phyloP scores from a whole-genome alignment of 2,797 vertebrate genomes.

The Rhynchonycteris naso region DNA sequence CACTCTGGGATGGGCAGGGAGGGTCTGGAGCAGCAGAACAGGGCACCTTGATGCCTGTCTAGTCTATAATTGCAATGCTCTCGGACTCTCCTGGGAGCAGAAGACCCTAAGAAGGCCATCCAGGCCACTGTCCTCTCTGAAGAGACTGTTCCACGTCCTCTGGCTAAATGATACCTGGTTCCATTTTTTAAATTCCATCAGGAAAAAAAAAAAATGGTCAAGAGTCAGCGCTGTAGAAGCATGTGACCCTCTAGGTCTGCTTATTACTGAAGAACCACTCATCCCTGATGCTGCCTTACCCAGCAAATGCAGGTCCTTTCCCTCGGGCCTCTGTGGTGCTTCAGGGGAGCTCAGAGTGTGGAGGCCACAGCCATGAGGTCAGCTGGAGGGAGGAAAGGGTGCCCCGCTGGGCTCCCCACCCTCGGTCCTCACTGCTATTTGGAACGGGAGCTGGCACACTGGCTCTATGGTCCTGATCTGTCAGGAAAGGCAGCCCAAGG shows the following conservation, averaged over 20 bases:
- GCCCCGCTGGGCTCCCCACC: not conserved
- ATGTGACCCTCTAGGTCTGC: not conserved
- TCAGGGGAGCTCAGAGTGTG: not conserved
- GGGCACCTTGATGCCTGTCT: not conserved
- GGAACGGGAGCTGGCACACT: not conserved
- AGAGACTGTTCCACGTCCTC: not conserved
- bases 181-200: slow-evolving; percentile 6
- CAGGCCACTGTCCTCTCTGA: not conserved
- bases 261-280: not conserved
- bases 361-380: rapidly evolving
- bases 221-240: not conserved
- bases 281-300: not conserved
- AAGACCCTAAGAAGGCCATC: not conserved
- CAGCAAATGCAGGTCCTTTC: not conserved
- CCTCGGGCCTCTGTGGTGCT: not conserved
- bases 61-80: rapidly evolving
- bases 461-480: not conserved
- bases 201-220: not conserved
- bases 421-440: not conserved
- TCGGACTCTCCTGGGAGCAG: not conserved
- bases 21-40: not conserved
- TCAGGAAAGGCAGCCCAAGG: not conserved
- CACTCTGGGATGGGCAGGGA: not conserved
- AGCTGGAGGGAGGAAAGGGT: not conserved
- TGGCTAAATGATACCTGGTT: not conserved